Conservation (phyloP, 1,140 invertebrate genomes). For the Anastrepha ludens region DNA sequence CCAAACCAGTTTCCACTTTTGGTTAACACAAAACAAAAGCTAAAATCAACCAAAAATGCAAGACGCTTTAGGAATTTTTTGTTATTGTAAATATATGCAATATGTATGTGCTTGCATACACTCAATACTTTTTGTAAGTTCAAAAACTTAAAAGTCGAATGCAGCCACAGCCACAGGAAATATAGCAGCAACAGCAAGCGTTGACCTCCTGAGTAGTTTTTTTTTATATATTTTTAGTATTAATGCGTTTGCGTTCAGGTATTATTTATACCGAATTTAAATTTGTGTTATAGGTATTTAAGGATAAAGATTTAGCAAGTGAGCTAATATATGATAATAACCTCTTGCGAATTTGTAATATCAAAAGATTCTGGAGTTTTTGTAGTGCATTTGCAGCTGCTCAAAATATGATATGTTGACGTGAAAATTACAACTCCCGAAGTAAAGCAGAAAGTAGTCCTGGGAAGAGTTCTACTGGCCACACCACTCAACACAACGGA, state of each 20-base stretch:
- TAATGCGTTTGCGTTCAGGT: not conserved
- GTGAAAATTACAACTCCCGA: too few species aligned
- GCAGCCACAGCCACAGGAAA: conserved; percentile 29
- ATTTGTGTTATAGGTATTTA: too few species aligned
- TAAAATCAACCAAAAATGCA: conserved; percentile 16
- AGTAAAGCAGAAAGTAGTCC: too few species aligned
- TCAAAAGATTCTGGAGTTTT: too few species aligned
- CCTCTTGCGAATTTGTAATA: too few species aligned
- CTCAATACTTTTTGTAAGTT: not conserved
- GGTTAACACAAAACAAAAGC: not conserved
- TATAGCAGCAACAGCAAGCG: not conserved
- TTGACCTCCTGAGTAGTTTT: conserved; percentile 2
- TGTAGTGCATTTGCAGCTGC: too few species aligned
- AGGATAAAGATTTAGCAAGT: too few species aligned
- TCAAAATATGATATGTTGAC: too few species aligned
- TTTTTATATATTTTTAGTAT: not conserved
- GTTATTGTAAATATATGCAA: conserved; percentile 35
- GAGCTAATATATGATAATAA: too few species aligned
- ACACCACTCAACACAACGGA: too few species aligned
- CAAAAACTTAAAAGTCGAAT: conserved; percentile 29
- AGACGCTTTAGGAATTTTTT: conserved; percentile 46
- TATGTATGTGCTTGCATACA: too few species aligned
- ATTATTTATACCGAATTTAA: not conserved
- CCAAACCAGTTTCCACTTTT: conserved; percentile 48
- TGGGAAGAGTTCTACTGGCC: too few species aligned